phyloP scores from a whole-genome alignment of 35 echinoderm and acorn worm genomes.

The Nesometra sesokonis region DNA sequence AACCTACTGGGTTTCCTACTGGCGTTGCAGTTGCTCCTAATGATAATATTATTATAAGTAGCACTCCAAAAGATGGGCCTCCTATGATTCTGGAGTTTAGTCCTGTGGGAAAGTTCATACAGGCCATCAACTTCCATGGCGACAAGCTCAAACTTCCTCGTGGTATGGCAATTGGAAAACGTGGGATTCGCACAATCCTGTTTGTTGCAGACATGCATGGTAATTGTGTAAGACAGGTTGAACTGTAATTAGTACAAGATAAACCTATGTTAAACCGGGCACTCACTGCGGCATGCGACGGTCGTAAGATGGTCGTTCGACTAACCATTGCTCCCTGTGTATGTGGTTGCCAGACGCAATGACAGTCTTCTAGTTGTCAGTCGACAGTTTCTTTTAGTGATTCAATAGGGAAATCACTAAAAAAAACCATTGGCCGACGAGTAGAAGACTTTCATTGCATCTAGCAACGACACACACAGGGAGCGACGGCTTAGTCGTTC shows the following conservation, averaged over 20 bases:
- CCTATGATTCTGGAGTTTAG: not conserved
- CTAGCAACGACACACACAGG: no score
- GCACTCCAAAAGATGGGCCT: not conserved
- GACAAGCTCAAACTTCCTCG: not conserved
- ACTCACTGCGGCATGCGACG: no score
- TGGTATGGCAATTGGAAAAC: not conserved
- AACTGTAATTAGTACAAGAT: not conserved
- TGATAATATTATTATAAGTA: not conserved
- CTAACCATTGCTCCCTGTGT: no score
- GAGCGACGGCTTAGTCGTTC: no score
- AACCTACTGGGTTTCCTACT: not conserved
- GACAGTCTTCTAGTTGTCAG: no score
- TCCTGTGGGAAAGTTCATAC: not conserved
- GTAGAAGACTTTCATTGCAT: no score
- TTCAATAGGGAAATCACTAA: no score
- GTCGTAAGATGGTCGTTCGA: no score
- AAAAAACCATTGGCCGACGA: no score
- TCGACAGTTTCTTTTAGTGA: no score
- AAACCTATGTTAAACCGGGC: no score
- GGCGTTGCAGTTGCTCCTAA: not conserved
- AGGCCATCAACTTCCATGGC: not conserved
- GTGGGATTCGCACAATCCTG: not conserved
- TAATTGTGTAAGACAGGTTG: not conserved
- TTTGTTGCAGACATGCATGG: not conserved
- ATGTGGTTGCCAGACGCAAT: no score